Base-by-base conservation (phyloP, 2,113 vertebrate genomes). In the Sialia sialis region DNA sequence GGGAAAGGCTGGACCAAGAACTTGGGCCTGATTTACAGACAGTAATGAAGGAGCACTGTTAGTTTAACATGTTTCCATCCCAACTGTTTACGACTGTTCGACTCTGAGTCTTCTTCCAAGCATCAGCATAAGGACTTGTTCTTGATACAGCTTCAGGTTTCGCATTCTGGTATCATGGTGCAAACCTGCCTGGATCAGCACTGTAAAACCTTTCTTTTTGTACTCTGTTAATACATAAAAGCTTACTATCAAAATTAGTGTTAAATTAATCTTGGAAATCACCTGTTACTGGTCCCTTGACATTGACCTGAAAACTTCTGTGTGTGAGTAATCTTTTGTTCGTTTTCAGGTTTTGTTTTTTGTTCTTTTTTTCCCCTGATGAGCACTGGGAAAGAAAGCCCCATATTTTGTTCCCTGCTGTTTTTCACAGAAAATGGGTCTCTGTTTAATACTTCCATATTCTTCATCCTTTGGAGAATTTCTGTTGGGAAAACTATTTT, bases 361-460 rank as follows among this genome's bases (percentile, higher is more conserved):
- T n/a, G 13, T 10, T 15, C n/a, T 44, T 20, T 43, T 59, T 36
- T 93, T 79, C 36, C 60, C 41, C 10, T 64, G 10, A 44, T 60
- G 32, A 91, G n/a, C 34, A 34, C 11, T 75, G 30, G 66, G n/a
- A 68, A 67, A 74, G 76, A 95, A 87, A 76, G 63, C 13, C 30
- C 49, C 7, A 30, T 73, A 81, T 34, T 86, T 92, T 91, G 29
- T 89, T 94, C 92, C 68, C 52, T 81, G 69, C 39, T 83, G 32
- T 18, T 95, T 95, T 91, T 87, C 54, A 58, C 69, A 70, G 80
- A 95, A 93, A 85, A 84, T 55, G 29, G 8, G 38, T 84, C 56
- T 94, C 63, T 73, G 66, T 87, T 41, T 67, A 30, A 51, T 95
- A 52, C 21, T 83, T 90, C 30, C n/a, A 39, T 68, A 32, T 77